Evolutionary conservation across 2,888 invertebrate species (phyloP), one percentile per base, ranked within the genome.

Genomic region (Xestia sexstrigata): DNA sequence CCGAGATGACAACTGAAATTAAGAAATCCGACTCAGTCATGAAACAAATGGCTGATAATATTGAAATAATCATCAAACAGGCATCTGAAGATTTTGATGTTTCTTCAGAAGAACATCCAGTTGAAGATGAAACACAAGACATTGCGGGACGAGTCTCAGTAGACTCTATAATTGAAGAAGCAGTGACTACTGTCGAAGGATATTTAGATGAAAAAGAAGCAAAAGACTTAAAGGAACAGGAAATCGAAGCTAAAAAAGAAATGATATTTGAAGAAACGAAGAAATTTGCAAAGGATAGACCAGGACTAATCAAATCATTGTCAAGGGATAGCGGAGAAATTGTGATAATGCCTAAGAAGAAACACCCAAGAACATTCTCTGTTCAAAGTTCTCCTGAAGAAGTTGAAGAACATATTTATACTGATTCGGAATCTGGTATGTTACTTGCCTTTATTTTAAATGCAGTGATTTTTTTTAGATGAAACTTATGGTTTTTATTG

Each of bases 381-480:
- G 97, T 97, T 6, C 97, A 97, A 89, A 97, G 97, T 88, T 97
- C 97, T 23, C 97, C 97, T 1, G 97, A 97, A 78, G 97, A 97
- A 93, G 95, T 97, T 42, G 97, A 97, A 89, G 97, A 97, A 88
- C 97, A 97, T 83, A 97, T 97, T 81, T 97, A 97, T 75, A 96
- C 97, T 55, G 97, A 97, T 88, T 97, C 97, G 7, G 97, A 97
- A 93, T 97, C 97, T 81, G 97, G 97, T 97, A n/a, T 60, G 79
- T 76, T 8, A 65, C 6, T 49, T 45, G 8, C 30, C n/a, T 47
- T 23, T 20, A 58, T 47, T n/a, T n/a, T 13, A 76, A 9, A 47
- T 39, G 7, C 17, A 11, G n/a, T n/a, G 4, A 7, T n/a, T 55
- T 30, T 47, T 35, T 20, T 62, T 9, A 42, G 8, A 23, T 2